Conservation (phyloP, 2,888 invertebrate species). For the Heliconius sara region DNA sequence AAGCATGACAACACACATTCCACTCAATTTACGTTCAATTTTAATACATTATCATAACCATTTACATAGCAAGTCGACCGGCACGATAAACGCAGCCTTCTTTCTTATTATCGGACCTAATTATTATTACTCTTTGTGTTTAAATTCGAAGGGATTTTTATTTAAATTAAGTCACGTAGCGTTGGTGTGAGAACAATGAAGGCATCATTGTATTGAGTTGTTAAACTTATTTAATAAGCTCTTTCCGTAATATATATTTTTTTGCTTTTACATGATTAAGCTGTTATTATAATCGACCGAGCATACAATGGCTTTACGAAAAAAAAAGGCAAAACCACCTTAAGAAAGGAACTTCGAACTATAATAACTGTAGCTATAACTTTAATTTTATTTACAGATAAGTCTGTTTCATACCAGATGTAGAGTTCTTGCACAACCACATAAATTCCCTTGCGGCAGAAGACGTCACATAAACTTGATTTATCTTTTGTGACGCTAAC, state of each 20-base stretch:
- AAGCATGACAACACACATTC: constrained; percentile 76
- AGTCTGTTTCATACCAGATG: constrained; percentile 48
- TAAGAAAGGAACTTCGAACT: background rate
- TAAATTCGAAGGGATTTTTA: constrained; percentile 70
- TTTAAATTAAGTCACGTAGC: constrained; percentile 72
- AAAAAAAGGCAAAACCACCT: background rate
- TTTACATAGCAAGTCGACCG: constrained; percentile 72
- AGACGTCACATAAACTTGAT: constrained; percentile 81
- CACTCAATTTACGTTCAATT: constrained; percentile 77
- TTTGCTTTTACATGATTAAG: constrained; percentile 4
- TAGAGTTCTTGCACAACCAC: constrained; percentile 66
- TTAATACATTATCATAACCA: constrained; percentile 77
- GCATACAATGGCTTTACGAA: constrained; percentile 1
- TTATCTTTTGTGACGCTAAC: constrained; percentile 77
- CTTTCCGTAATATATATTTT: constrained; percentile 20
- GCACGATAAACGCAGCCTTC: constrained; percentile 68
- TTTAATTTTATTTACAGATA: constrained; percentile 46
- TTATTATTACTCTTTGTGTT: constrained; percentile 82
- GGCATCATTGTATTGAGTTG: constrained; percentile 59
- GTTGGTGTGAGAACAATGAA: constrained; percentile 63
- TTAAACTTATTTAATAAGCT: constrained; percentile 50
- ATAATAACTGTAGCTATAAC: constrained; percentile 32
- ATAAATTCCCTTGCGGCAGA: constrained; percentile 78
- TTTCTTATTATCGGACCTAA: constrained; percentile 78
- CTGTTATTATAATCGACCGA: constrained; percentile 14